Evolutionary conservation across 1,140 invertebrate genomes (phyloP), one percentile per base, ranked within the genome.

Genomic region (Druon quercuslanigerum): DNA sequence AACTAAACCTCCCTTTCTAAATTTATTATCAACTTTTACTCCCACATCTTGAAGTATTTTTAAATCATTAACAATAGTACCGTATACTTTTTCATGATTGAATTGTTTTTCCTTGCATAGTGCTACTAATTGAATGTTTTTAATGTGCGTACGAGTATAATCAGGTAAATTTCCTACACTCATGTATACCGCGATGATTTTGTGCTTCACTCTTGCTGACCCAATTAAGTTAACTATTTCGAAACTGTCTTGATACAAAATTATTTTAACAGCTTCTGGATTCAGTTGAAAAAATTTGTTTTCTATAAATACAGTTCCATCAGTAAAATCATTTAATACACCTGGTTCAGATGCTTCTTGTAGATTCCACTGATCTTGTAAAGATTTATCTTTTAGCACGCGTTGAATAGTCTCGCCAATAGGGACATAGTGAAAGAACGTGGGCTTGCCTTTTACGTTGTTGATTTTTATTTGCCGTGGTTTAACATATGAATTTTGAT

Each of bases 191-290:
- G 76, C 85, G 13, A 88, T 57, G n/a, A 89, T 81, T 84, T 88
- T 88, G 72, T 88, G 79, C 80, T 87, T 89, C 12, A 76, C 83
- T 79, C 78, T 82, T 2, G 84, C 82, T 20, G 84, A 76, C 5
- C 88, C 83, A 46, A 90, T 66, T 2, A 86, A 87, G 78, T 90
- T 89, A 25, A 85, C 87, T 25, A 87, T 70, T 81, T 90, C 87
- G 79, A 88, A 88, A 19, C 76, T 52, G 78, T 89, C 87, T 84
- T 90, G 86, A 79, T 84, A 89, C 70, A 90, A 85, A 40, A 87
- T 86, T 12, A 89, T 60, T 79, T 81, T 74, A 5, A 87, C 17
- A 8, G 78, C 78, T 72, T 78, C 17, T 4, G 78, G 76, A 79
- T 88, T 83, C 16, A 87, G 40, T 72, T 73, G 20, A 78, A 87